Evolutionary conservation across 2,888 invertebrate species (phyloP).

Genomic region (Mythimna loreyi): DNA sequence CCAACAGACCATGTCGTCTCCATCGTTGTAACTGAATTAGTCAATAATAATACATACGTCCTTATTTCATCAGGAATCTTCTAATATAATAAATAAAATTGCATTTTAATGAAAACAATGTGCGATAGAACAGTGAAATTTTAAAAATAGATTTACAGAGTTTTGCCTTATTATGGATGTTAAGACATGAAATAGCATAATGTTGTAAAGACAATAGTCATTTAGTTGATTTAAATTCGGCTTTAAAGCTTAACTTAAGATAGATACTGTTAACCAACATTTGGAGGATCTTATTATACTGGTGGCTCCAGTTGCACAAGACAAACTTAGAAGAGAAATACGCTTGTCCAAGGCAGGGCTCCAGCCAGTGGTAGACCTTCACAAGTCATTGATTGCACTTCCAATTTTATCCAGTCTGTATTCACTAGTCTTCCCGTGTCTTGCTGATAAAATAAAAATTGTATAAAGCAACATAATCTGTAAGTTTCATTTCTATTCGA

Average conservation of each 20-base stretch:
- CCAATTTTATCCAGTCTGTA: conserved; percentile 32
- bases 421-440: conserved; percentile 47
- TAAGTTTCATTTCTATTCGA: conserved; percentile 46
- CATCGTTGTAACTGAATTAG: conserved; percentile 47
- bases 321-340: not conserved
- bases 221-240: conserved; percentile 39
- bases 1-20: conserved; percentile 14
- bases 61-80: conserved; percentile 19
- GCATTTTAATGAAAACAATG: conserved; percentile 8
- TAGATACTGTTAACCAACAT: not conserved
- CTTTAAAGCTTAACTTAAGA: conserved; percentile 44
- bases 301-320: not conserved
- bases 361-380: not conserved
- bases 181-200: conserved; percentile 57
- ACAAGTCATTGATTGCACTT: conserved; percentile 27
- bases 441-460: conserved; percentile 37
- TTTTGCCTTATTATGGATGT: conserved; percentile 62
- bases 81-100: conserved; percentile 15
- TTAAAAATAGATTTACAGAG: conserved; percentile 49
- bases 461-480: conserved; percentile 37
- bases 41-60: conserved; percentile 48
- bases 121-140: conserved; percentile 17
- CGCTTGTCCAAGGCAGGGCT: not conserved
- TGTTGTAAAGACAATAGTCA: conserved; percentile 47
- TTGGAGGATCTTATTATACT: conserved; percentile 9